Conservation (phyloP, 2,113 vertebrate species). For the Rostratula benghalensis region DNA sequence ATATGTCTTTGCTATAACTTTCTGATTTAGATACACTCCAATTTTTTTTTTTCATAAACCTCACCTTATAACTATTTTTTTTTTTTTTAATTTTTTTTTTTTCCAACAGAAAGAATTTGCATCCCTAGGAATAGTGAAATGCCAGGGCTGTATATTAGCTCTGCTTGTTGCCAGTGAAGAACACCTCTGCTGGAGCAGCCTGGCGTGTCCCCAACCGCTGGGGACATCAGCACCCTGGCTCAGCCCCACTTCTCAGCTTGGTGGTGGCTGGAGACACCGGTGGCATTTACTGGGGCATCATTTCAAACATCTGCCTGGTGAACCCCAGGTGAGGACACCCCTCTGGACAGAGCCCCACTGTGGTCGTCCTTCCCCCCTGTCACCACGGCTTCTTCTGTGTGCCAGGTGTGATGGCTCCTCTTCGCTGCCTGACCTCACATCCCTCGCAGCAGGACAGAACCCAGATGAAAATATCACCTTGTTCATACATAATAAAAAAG, state of each 20-base stretch:
- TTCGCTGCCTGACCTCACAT: not conserved
- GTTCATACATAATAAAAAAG: conserved; percentile 62
- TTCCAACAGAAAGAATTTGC: not conserved
- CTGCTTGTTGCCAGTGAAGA: not conserved
- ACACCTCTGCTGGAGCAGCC: not conserved
- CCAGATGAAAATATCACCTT: conserved; percentile 51
- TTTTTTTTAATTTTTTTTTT: not conserved
- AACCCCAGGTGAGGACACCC: not conserved
- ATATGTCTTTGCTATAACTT: not conserved
- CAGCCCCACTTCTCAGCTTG: not conserved
- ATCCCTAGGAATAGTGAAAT: not conserved
- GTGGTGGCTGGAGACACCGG: accelerated
- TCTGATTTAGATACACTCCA: not conserved
- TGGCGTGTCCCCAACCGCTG: accelerated
- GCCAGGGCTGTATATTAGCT: not conserved
- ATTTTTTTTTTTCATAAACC: not conserved
- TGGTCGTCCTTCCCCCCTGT: not conserved
- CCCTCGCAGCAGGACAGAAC: conserved; percentile 20
- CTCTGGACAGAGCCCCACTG: accelerated
- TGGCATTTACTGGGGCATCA: not conserved
- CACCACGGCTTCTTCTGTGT: accelerated
- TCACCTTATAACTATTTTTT: not conserved
- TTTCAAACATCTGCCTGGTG: not conserved
- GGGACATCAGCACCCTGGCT: accelerated
- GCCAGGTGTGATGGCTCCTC: accelerated